phyloP scores from a whole-genome alignment of 2,888 invertebrate genomes.

The Hemicrepidius hirtus region DNA sequence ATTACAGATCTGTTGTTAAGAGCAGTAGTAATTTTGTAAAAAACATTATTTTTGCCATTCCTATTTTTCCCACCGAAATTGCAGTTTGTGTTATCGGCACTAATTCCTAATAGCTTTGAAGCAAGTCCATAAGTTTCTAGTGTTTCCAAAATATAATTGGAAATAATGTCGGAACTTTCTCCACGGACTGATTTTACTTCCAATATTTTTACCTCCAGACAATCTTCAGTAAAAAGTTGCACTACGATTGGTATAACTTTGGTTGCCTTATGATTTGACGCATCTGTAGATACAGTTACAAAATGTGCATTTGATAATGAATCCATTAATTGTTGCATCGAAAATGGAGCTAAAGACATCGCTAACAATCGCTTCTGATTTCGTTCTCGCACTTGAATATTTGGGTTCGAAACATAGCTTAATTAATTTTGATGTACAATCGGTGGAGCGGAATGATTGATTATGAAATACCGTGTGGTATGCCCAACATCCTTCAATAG shows the following conservation, averaged over 20 bases:
- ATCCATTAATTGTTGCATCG: too few species aligned
- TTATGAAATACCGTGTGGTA: too few species aligned
- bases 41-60: background rate
- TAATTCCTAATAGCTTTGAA: slow-evolving; percentile 29
- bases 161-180: slow-evolving; percentile 40
- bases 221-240: slow-evolving; percentile 26
- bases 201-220: slow-evolving; percentile 41
- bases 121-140: slow-evolving; percentile 22
- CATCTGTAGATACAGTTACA: slow-evolving; percentile 2
- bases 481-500: too few species aligned
- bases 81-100: slow-evolving; percentile 39
- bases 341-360: slow-evolving; percentile 1
- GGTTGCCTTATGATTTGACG: slow-evolving; percentile 38
- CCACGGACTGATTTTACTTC: slow-evolving; percentile 21
- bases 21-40: slow-evolving; percentile 25
- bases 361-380: slow-evolving; percentile 15
- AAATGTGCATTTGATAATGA: background rate
- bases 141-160: slow-evolving; percentile 22
- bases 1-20: slow-evolving; percentile 9
- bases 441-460: too few species aligned
- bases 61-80: slow-evolving; percentile 42
- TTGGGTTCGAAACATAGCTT: background rate
- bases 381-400: background rate
- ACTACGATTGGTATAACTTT: slow-evolving; percentile 33
- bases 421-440: too few species aligned